Evolutionary conservation across 2,113 vertebrate species (phyloP), one percentile per base, ranked within the genome.

Genomic region (Montifringilla adamsi): DNA sequence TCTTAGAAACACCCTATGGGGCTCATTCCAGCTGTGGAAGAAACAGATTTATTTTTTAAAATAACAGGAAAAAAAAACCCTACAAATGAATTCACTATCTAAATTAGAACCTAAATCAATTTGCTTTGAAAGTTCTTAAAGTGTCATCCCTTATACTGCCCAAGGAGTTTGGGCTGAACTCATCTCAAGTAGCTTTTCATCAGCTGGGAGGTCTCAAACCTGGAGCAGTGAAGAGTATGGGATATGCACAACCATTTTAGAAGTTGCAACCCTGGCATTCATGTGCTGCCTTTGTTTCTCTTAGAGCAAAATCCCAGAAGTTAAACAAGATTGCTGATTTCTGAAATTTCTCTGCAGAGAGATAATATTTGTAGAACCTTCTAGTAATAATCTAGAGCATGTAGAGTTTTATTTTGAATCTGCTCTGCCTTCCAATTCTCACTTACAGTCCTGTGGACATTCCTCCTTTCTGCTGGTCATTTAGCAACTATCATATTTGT

Each of bases 61-160:
- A 37, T 17, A 31, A 41, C 5, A 27, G 33, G 33, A 9, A 4
- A 41, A 19, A 33, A 30, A 47, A 2, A 0, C 39, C 1, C 18
- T 52, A 30, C 13, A 46, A 22, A 59, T 18, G 2, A 56, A 7
- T 55, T 77, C 22, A 26, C n/a, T 0, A 67, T n/a, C 55, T 70
- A 59, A 91, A 67, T 35, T 67, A 59, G 44, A 87, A 62, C 19
- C 9, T 19, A 27, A 44, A 62, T 10, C 1, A 0, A 39, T 35
- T 67, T 67, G 7, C 27, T 72, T 31, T 52, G 35, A 47, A 63
- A 60, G 33, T 14, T 56, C 56, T 62, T 28, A 3, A 55, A 58
- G 63, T 18, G 24, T 30, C 52, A 41, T 33, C 11, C 23, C 46
- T 84, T 1, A 0, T 15, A 37, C n/a, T 44, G 37, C 39, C 46